Percentiles rank a stretch among this genome's conserved stretches.
phyloP scores from a whole-genome alignment of 2,113 vertebrate species.

The Ciconia stormi region DNA sequence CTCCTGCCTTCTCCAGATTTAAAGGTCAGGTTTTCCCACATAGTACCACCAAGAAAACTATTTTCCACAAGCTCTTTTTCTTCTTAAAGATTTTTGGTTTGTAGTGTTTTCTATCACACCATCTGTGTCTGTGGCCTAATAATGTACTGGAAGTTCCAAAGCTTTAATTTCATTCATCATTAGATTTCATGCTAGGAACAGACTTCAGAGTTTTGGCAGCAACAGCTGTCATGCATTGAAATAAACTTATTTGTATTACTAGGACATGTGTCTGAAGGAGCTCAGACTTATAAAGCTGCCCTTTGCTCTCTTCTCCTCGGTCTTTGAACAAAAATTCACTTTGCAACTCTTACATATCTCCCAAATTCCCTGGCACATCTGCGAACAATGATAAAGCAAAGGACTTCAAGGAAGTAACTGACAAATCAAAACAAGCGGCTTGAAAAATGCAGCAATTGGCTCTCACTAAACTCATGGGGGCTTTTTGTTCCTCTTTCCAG shows the following conservation, averaged over 20 bases:
- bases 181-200: conserved; percentile 28
- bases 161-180: conserved; percentile 21
- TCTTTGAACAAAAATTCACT: neutral
- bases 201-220: neutral
- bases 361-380: neutral
- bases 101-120: neutral
- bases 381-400: neutral
- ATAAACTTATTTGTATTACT: conserved; percentile 24
- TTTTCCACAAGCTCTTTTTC: neutral
- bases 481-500: neutral
- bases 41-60: neutral
- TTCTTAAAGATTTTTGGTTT: neutral
- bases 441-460: neutral
- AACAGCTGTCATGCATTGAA: conserved; percentile 19
- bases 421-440: neutral
- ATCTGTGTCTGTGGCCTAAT: neutral
- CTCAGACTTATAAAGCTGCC: neutral
- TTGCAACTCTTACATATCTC: neutral
- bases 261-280: neutral
- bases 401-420: neutral
- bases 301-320: neutral
- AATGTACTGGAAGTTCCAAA: neutral
- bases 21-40: neutral
- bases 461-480: neutral
- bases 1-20: neutral